phyloP scores from a whole-genome alignment of 2,113 vertebrate genomes.

The Odontesthes bonariensis region DNA sequence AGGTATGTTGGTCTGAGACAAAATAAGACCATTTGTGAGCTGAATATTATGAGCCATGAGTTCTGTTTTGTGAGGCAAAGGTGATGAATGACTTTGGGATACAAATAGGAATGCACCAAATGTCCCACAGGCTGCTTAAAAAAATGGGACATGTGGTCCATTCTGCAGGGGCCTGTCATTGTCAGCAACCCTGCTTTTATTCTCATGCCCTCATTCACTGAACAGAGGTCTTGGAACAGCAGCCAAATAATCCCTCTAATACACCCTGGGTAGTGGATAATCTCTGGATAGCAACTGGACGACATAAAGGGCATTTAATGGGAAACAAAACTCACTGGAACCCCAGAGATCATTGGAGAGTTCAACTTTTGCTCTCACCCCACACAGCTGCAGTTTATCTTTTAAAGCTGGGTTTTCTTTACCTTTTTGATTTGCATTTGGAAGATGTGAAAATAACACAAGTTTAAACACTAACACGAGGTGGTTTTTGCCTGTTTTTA shows the following conservation, averaged over 20 bases:
- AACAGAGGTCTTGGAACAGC: conserved; percentile 31
- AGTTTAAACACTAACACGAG: too few relatives aligned
- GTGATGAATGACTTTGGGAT: background rate
- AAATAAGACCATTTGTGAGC: too few relatives aligned
- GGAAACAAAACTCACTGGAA: conserved; percentile 13
- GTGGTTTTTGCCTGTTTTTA: too few relatives aligned
- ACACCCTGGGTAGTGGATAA: conserved; percentile 66
- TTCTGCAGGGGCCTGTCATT: background rate
- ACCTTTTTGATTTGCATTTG: background rate
- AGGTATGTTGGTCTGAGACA: background rate
- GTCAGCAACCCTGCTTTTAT: background rate
- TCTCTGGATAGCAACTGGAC: conserved; percentile 59
- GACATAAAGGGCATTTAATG: conserved; percentile 2
- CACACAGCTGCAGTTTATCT: too few relatives aligned
- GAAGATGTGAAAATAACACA: background rate
- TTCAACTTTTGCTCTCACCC: too few relatives aligned
- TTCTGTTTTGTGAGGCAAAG: too few relatives aligned
- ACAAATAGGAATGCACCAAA: background rate
- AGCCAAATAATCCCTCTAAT: conserved; percentile 66
- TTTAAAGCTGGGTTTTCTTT: background rate
- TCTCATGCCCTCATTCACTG: conserved; percentile 35
- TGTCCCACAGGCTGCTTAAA: too few relatives aligned
- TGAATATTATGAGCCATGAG: background rate
- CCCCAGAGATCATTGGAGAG: background rate
- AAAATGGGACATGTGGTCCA: background rate